phyloP scores from a whole-genome alignment of 2,797 vertebrate species.

The Trachops cirrhosus region DNA sequence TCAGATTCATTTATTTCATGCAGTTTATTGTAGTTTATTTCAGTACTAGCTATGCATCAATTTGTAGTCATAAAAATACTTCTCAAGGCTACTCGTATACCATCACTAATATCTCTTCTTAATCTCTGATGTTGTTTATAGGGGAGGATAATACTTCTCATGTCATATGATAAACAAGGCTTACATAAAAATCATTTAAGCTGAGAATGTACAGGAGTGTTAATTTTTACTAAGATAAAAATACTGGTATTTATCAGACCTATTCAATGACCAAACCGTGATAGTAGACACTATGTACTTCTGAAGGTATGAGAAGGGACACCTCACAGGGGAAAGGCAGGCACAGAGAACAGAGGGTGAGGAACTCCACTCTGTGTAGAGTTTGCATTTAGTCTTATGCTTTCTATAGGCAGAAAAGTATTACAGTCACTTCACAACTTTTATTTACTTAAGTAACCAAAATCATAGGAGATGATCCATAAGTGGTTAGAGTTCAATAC shows the following conservation, averaged over 20 bases:
- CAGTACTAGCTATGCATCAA: background rate
- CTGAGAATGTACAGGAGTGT: background rate
- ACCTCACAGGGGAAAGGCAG: background rate
- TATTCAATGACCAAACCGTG: background rate
- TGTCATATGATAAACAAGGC: background rate
- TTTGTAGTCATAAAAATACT: background rate
- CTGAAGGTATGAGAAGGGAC: background rate
- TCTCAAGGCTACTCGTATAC: background rate
- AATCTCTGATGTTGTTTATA: background rate
- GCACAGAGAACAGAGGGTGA: background rate
- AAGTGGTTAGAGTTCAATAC: background rate
- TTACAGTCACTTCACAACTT: background rate
- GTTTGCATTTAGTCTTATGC: background rate
- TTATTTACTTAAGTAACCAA: background rate
- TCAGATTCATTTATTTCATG: constrained; percentile 8
- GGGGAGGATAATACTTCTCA: background rate
- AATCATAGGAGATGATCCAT: background rate
- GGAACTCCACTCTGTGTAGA: background rate
- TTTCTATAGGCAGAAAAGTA: background rate
- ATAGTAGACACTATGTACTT: background rate
- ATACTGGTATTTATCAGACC: background rate
- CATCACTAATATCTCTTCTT: background rate
- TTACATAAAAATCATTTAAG: background rate
- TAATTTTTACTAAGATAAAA: background rate
- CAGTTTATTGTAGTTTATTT: constrained; percentile 13